A percentile compares a stretch with the other conserved stretches of the same genome.
phyloP scores from a whole-genome alignment of 2,113 vertebrate genomes.

The Bungarus multicinctus region DNA sequence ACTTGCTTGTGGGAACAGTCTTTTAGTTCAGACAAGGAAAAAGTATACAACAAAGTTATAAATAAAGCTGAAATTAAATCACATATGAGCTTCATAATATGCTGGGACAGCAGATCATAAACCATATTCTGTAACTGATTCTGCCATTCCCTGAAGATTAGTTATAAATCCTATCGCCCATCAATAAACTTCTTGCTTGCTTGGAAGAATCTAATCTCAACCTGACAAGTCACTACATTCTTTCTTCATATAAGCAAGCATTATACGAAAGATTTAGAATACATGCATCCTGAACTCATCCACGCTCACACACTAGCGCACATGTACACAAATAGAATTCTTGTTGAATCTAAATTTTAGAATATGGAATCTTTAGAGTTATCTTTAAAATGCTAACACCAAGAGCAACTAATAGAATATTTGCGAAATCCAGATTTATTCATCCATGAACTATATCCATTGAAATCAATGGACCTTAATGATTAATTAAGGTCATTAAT shows the following conservation, averaged over 20 bases:
- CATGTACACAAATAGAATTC: neutral
- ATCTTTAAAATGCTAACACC: neutral
- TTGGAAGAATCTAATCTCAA: slow-evolving; percentile 44
- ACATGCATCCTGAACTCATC: neutral
- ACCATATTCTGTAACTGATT: slow-evolving; percentile 35
- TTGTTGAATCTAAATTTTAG: neutral
- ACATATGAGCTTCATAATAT: slow-evolving; percentile 41
- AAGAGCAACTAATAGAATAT: neutral
- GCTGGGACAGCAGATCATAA: slow-evolving; percentile 51
- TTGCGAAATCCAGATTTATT: neutral
- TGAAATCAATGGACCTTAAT: neutral
- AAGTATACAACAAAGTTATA: slow-evolving; percentile 11
- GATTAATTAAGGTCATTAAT: neutral
- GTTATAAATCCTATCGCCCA: slow-evolving; percentile 47
- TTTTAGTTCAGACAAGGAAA: neutral
- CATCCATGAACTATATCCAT: neutral
- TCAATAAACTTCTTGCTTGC: slow-evolving; percentile 35
- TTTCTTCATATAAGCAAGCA: slow-evolving; percentile 36
- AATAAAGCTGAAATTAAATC: slow-evolving; percentile 40
- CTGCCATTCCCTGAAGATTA: slow-evolving; percentile 20
- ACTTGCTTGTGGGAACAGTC: neutral
- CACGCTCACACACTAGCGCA: too few species aligned
- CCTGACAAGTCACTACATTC: slow-evolving; percentile 35
- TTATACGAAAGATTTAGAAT: slow-evolving; percentile 20
- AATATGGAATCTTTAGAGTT: neutral